Conservation (phyloP, 2,888 invertebrate species). For the Drosophila eohydei region DNA sequence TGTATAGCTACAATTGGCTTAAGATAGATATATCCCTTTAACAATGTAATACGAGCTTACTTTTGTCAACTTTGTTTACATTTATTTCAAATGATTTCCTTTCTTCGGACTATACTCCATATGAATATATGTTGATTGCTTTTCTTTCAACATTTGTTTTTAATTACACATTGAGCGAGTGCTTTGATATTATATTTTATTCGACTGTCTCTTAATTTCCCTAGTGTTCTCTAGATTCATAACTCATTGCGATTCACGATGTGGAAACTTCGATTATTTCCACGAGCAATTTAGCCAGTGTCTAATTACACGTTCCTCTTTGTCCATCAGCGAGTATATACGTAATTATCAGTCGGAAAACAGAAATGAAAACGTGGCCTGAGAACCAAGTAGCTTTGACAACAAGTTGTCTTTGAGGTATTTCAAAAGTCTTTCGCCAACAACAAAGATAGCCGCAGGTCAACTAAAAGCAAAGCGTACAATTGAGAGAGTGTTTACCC, state of each 20-base stretch:
- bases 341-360: constrained; percentile 59
- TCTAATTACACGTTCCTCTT: constrained; percentile 70
- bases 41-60: not conserved
- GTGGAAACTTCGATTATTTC: constrained; percentile 45
- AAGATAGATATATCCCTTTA: not conserved
- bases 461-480: constrained; percentile 22
- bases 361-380: constrained; percentile 24
- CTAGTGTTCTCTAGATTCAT: constrained; percentile 26
- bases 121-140: too few species aligned
- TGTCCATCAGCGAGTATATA: constrained; percentile 62
- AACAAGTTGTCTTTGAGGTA: constrained; percentile 42
- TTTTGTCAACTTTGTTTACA: too few species aligned
- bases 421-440: constrained; percentile 23
- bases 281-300: constrained; percentile 39
- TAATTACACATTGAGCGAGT: not conserved
- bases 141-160: too few species aligned
- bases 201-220: constrained; percentile 6
- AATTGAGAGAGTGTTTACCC: constrained; percentile 1
- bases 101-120: too few species aligned
- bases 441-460: constrained; percentile 35
- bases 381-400: constrained; percentile 68
- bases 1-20: not conserved
- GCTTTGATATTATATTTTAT: not conserved
- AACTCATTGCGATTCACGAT: constrained; percentile 17
- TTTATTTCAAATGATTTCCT: too few species aligned